A percentile compares a stretch with the other conserved stretches of the same genome.
These are phyloP conservation scores for Sisor rabdophorus DNA, from an alignment of 2,113 vertebrate genomes.

Conservation along the genomic window DNA sequence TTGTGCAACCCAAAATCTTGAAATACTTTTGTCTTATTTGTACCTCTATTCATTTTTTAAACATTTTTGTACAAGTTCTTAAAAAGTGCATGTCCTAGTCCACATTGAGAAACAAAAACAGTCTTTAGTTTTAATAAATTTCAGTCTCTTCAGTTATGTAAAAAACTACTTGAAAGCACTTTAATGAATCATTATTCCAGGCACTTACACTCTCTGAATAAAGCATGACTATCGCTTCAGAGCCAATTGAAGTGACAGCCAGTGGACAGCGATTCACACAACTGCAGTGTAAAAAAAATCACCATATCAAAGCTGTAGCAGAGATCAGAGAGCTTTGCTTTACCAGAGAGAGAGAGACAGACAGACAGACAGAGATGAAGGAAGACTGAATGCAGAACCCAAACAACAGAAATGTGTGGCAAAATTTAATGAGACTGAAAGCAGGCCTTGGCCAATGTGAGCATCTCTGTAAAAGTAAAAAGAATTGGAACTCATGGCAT, in stretches of 20 bases:
- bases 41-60: too few species aligned
- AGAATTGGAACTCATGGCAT: slow-evolving; percentile 27
- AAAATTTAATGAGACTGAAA: not conserved
- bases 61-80: not conserved
- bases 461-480: not conserved
- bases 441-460: not conserved
- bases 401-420: not conserved
- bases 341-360: slow-evolving; percentile 2
- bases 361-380: not conserved
- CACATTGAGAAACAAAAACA: not conserved
- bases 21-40: too few species aligned
- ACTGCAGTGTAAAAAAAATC: slow-evolving; percentile 52
- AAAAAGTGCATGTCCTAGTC: not conserved
- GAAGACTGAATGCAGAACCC: slow-evolving; percentile 30
- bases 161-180: slow-evolving; percentile 13
- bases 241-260: slow-evolving; percentile 30
- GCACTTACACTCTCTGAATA: slow-evolving; percentile 22
- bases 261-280: slow-evolving; percentile 15
- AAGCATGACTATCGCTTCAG: slow-evolving; percentile 18
- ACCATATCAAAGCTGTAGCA: slow-evolving; percentile 63
- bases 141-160: not conserved
- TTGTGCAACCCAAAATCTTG: too few species aligned
- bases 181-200: slow-evolving; percentile 22
- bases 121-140: not conserved
- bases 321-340: slow-evolving; percentile 39